phyloP scores from a whole-genome alignment of 2,888 invertebrate genomes.

The Acronicta psi region DNA sequence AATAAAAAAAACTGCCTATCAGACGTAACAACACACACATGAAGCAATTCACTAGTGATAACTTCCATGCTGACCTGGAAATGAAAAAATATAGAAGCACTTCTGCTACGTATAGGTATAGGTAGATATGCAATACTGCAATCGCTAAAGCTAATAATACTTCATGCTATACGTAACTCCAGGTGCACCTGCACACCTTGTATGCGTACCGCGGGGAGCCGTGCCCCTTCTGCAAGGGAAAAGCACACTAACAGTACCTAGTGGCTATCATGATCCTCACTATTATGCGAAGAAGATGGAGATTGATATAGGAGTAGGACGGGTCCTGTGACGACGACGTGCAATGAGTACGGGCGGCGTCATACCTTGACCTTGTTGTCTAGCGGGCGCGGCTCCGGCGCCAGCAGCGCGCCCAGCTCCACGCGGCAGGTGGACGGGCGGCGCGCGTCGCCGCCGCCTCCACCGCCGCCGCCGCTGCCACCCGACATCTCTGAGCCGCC shows the following conservation, averaged over 20 bases:
- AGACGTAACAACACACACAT: constrained; percentile 24
- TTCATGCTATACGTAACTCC: constrained; percentile 49
- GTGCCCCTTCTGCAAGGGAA: constrained; percentile 47
- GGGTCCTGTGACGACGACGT: constrained; percentile 3
- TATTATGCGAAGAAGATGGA: background rate
- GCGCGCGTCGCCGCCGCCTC: constrained; percentile 73
- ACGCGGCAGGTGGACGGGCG: constrained; percentile 86
- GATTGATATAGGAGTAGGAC: background rate
- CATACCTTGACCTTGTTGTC: constrained; percentile 94
- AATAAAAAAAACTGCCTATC: constrained; percentile 30
- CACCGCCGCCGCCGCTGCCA: constrained; percentile 75
- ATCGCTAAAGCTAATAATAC: constrained; percentile 53
- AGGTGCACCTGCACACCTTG: constrained; percentile 58
- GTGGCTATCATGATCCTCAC: constrained; percentile 7
- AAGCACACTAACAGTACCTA: constrained; percentile 45
- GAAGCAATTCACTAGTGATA: constrained; percentile 24
- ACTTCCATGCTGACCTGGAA: constrained; percentile 43
- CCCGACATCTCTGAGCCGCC: constrained; percentile 82
- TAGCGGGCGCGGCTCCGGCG: constrained; percentile 91
- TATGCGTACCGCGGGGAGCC: constrained; percentile 38
- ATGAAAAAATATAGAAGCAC: constrained; percentile 44
- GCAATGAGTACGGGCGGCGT: constrained; percentile 9
- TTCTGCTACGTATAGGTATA: constrained; percentile 40
- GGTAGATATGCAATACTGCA: constrained; percentile 39
- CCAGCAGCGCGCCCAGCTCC: constrained; percentile 90